Evolutionary conservation across 37 sponge, comb jelly and placozoan species (phyloP).

Genomic region (Hormiphora californensis): DNA sequence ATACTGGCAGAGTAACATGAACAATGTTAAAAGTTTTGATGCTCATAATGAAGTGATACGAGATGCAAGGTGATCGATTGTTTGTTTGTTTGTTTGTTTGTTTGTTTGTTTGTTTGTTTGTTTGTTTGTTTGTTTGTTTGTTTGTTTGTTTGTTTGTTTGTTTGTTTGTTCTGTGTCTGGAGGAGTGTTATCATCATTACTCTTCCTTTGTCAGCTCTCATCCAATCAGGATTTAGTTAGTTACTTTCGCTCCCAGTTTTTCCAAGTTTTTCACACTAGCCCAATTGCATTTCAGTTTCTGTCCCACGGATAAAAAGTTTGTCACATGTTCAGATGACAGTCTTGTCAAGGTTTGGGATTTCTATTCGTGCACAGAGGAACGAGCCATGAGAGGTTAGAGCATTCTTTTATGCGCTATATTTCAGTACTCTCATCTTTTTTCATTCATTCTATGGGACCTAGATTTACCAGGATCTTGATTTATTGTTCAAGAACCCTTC

Average conservation of each 20-base stretch:
- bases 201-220: too few relatives aligned
- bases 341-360: constrained; percentile 88
- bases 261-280: too few relatives aligned
- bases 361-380: constrained; percentile 74
- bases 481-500: neutral
- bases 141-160: neutral
- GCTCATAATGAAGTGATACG: constrained; percentile 90
- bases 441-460: too few relatives aligned
- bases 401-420: too few relatives aligned
- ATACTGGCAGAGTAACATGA: constrained; percentile 98
- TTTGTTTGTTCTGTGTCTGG: neutral
- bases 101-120: neutral
- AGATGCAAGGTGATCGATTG: constrained; percentile 66
- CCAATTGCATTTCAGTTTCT: constrained; percentile 79
- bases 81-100: neutral
- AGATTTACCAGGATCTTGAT: too few relatives aligned
- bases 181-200: too few relatives aligned
- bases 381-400: constrained; percentile 70
- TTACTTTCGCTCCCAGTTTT: too few relatives aligned
- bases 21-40: constrained; percentile 89
- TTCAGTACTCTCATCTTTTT: too few relatives aligned
- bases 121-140: neutral
- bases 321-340: constrained; percentile 94
- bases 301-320: constrained; percentile 90
- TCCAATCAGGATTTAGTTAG: too few relatives aligned